Evolutionary conservation across 1,140 invertebrate species (phyloP), one percentile per base, ranked within the genome.

Genomic region (Diorhabda elongata): DNA sequence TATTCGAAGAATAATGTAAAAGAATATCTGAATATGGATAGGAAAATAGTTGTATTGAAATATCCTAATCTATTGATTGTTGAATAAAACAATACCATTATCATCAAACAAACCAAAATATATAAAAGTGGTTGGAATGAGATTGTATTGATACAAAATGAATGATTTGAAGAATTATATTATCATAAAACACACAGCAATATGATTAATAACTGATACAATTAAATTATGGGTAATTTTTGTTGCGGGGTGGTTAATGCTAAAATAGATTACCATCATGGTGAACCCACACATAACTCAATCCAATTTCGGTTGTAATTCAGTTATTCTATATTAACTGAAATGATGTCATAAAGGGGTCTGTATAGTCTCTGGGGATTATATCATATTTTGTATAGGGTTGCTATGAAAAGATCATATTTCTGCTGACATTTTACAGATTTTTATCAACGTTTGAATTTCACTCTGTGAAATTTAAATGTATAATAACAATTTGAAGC

Each of bases 201-300:
- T 4, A 44, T 65, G 58, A 65, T 65, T 56, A 65, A 58, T 65
- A 56, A 56, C 57, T 65, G 64, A 65, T 41, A 57, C 47, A 65
- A 65, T 65, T 43, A 5, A 56, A 65, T 67, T 59, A 67, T n/a
- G 66, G 59, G 44, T 67, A 70, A 70, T 70, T 47, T 47, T 60
- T 44, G 9, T 69, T 61, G 52, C n/a, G 4, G 56, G 58, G 58
- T 64, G 44, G 64, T 45, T 69, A 58, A 69, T 63, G 64, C 68
- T n/a, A 73, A 71, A 70, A 69, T 73, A 65, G 66, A 69, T 71
- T 70, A 70, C 70, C 71, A 70, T 75, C 74, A 75, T 67, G 71
- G 61, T 69, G 61, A 56, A 64, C 67, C 68, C 68, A 60, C 64
- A 47, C 61, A 68, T 71, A 69, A 67, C 72, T 68, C 64, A 70